phyloP scores from a whole-genome alignment of 2,888 invertebrate genomes.

The Drosophila monieri region DNA sequence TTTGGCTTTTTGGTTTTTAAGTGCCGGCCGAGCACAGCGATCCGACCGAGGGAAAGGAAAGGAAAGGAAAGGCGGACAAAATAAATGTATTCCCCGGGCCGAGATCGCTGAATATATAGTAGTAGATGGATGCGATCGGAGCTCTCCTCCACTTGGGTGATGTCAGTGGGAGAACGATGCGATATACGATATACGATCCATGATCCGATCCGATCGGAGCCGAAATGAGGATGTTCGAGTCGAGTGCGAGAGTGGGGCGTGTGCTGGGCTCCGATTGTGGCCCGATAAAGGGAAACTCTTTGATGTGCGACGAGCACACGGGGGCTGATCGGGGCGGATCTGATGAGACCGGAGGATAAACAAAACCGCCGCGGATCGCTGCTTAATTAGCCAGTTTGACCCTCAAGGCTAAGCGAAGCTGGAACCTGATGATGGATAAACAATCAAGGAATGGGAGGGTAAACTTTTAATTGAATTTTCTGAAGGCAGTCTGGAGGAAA shows the following conservation, averaged over 20 bases:
- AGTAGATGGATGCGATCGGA: conserved; percentile 20
- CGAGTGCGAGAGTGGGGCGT: conserved; percentile 45
- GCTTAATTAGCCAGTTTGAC: conserved; percentile 41
- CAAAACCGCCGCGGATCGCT: conserved; percentile 27
- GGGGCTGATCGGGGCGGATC: conserved; percentile 40
- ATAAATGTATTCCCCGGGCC: conserved; percentile 44
- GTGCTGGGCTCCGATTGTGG: conserved; percentile 43
- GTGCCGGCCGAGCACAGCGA: conserved; percentile 39
- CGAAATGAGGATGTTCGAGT: conserved; percentile 24
- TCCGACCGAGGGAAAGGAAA: conserved; percentile 8
- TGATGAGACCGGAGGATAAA: conserved; percentile 44
- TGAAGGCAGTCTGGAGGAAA: neutral
- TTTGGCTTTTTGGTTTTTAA: conserved; percentile 48
- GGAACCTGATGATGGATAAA: conserved; percentile 8
- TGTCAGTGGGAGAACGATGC: conserved; percentile 35
- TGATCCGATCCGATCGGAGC: conserved; percentile 7
- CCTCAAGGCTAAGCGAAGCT: conserved; percentile 20
- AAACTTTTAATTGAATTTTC: conserved; percentile 36
- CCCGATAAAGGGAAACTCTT: conserved; percentile 47
- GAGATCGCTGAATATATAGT: conserved; percentile 1
- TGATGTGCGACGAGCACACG: conserved; percentile 33
- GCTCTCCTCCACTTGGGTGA: conserved; percentile 22
- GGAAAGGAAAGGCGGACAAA: conserved; percentile 14
- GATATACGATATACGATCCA: neutral
- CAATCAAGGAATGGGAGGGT: conserved; percentile 3